Evolutionary conservation across 2,888 invertebrate genomes (phyloP).

Genomic region (Phengaris alcon): DNA sequence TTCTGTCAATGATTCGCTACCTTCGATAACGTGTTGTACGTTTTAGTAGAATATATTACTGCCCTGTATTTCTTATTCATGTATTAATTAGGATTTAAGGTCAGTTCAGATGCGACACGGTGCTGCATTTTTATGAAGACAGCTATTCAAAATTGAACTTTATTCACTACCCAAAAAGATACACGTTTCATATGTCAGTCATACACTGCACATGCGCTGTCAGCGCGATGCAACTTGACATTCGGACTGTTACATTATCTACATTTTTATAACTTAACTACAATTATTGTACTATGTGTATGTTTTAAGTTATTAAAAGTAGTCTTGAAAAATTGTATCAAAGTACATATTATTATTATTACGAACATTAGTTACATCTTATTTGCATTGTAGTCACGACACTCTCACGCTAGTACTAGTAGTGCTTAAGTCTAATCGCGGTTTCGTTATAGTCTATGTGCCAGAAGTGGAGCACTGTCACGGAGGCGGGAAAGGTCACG

Average conservation of each 20-base stretch:
- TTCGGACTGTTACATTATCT: too few relatives aligned
- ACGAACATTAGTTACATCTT: too few relatives aligned
- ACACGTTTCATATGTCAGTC: too few relatives aligned
- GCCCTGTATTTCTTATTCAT: neutral
- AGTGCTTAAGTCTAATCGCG: slow-evolving; percentile 14
- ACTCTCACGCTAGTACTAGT: slow-evolving; percentile 8
- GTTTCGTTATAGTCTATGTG: slow-evolving; percentile 8
- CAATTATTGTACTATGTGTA: neutral
- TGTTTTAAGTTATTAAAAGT: neutral
- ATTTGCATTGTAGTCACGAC: slow-evolving; percentile 10
- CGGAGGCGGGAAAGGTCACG: slow-evolving; percentile 12
- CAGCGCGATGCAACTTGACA: too few relatives aligned
- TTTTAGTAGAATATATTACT: neutral
- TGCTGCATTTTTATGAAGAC: too few relatives aligned
- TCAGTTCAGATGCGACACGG: too few relatives aligned
- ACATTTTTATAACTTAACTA: too few relatives aligned
- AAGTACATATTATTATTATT: neutral
- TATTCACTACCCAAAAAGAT: too few relatives aligned
- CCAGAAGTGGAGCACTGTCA: slow-evolving; percentile 22
- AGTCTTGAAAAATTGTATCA: neutral
- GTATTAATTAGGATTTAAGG: too few relatives aligned
- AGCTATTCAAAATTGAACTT: too few relatives aligned
- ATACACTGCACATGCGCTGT: too few relatives aligned
- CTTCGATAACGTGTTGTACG: too few relatives aligned
- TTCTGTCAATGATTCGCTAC: neutral